These are phyloP conservation scores for Lethenteron camtschaticum DNA, from an alignment of 2,113 vertebrate genomes.

Conservation along the genomic window DNA sequence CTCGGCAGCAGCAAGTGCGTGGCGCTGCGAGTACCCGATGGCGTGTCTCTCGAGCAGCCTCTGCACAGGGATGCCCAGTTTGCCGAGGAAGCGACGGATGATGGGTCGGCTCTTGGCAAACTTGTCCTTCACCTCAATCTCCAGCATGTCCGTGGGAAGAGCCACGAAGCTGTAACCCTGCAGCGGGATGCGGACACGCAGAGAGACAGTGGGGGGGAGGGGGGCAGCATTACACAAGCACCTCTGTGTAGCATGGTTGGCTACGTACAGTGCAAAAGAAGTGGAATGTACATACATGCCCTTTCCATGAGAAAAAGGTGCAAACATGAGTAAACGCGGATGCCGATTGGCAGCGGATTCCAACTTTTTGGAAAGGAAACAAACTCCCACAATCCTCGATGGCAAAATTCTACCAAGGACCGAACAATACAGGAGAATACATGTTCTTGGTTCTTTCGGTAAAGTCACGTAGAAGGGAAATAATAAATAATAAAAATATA, in stretches of 20 bases:
- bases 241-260: not conserved
- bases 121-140: slow-evolving; percentile 97
- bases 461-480: too few species aligned
- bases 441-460: too few species aligned
- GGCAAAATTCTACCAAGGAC: too few species aligned
- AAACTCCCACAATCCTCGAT: too few species aligned
- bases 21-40: slow-evolving; percentile 44
- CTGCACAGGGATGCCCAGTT: slow-evolving; percentile 76
- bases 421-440: too few species aligned
- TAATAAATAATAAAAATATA: too few species aligned
- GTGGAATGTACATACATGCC: too few species aligned
- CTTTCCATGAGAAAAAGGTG: too few species aligned
- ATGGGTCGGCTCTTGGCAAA: slow-evolving; percentile 93
- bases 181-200: slow-evolving; percentile 8
- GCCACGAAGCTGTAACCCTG: slow-evolving; percentile 89
- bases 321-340: too few species aligned
- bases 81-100: slow-evolving; percentile 91
- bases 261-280: too few species aligned
- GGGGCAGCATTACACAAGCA: not conserved
- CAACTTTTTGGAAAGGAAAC: too few species aligned
- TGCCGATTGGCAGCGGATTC: too few species aligned
- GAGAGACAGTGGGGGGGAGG: not conserved
- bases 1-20: not conserved
- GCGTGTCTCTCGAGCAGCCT: slow-evolving; percentile 85
- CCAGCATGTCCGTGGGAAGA: slow-evolving; percentile 80